Conservation (phyloP, 2,888 invertebrate genomes). For the Cosmopolites sordidus region DNA sequence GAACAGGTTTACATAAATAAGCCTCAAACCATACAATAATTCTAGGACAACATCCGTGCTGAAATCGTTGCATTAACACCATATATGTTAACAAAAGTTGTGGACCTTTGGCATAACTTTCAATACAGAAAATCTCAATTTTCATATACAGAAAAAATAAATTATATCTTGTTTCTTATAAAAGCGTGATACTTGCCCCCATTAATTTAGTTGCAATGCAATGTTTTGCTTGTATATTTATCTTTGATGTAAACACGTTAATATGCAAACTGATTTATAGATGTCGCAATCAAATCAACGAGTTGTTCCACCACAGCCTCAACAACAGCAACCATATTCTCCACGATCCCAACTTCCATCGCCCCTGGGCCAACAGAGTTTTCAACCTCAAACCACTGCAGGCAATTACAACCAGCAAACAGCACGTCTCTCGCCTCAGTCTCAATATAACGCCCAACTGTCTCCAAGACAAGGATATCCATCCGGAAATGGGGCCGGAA, state of each 20-base stretch:
- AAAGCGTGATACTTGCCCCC: too few species aligned
- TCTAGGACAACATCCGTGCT: too few species aligned
- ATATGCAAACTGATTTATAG: conserved; percentile 3
- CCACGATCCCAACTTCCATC: conserved; percentile 50
- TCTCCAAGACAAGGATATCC: conserved; percentile 51
- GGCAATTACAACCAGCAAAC: conserved; percentile 45
- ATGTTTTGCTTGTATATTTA: neutral
- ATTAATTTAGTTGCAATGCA: too few species aligned
- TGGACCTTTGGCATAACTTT: too few species aligned
- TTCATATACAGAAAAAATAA: too few species aligned
- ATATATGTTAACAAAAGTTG: too few species aligned
- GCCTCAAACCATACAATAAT: too few species aligned
- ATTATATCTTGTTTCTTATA: too few species aligned
- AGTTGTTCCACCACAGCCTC: conserved; percentile 17
- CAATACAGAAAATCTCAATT: too few species aligned
- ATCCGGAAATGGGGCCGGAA: conserved; percentile 31
- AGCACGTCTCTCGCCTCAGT: conserved; percentile 56
- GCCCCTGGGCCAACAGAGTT: conserved; percentile 43
- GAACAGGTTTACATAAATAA: too few species aligned
- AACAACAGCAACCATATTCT: conserved; percentile 46
- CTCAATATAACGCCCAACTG: conserved; percentile 54
- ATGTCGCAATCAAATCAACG: conserved; percentile 29
- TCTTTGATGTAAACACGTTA: too few species aligned
- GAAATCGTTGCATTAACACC: too few species aligned
- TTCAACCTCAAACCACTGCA: conserved; percentile 41